Conservation (phyloP, 2,113 vertebrate species). For the Odobenus rosmarus region DNA sequence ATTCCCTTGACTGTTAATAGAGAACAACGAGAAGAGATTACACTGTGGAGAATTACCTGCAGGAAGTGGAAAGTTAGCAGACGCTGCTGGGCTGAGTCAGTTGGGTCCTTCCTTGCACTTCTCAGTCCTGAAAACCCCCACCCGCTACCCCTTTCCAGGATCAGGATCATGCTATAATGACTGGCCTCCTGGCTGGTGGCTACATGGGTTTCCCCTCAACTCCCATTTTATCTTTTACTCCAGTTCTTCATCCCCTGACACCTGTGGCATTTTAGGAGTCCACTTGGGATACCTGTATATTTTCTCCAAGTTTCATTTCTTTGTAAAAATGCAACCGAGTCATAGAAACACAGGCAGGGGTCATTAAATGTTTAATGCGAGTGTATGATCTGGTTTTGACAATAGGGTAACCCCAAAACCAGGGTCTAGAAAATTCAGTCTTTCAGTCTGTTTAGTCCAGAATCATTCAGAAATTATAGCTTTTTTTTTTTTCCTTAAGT, state of each 20-base stretch:
- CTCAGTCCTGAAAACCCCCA: background rate
- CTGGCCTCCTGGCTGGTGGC: too few species aligned
- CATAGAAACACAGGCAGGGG: background rate
- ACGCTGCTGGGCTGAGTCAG: background rate
- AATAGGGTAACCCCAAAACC: background rate
- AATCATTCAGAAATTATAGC: background rate
- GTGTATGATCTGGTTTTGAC: too few species aligned
- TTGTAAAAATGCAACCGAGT: background rate
- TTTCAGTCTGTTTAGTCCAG: background rate
- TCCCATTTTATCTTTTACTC: background rate
- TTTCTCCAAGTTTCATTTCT: background rate
- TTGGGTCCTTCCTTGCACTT: background rate
- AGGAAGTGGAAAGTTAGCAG: accelerated
- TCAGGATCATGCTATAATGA: accelerated
- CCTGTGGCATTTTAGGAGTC: background rate
- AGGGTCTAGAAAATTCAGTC: background rate
- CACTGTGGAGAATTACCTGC: background rate
- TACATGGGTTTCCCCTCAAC: background rate
- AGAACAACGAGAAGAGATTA: background rate
- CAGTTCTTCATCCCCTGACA: background rate
- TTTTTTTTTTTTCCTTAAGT: background rate
- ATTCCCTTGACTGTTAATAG: background rate
- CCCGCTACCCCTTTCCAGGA: accelerated
- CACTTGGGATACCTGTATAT: background rate
- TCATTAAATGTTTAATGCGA: background rate